phyloP scores from a whole-genome alignment of 1,140 invertebrate species.

The Caenorhabditis latens region DNA sequence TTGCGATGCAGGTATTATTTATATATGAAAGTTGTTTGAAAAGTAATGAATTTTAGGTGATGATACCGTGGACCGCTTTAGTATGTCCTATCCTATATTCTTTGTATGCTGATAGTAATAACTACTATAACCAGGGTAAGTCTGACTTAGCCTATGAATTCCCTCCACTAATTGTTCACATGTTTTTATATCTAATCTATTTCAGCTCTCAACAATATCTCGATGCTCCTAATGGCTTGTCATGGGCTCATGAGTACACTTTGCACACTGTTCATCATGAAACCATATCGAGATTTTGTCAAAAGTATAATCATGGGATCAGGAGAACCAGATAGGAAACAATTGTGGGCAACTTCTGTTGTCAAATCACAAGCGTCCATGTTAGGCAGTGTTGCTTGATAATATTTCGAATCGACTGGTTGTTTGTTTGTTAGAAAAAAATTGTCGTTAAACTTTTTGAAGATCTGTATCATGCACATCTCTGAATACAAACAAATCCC shows the following conservation, averaged over 20 bases:
- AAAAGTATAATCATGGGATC: neutral
- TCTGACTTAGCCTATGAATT: too few relatives aligned
- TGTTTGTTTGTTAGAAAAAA: too few relatives aligned
- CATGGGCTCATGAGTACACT: neutral
- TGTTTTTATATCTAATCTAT: neutral
- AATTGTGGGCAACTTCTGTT: neutral
- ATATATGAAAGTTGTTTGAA: too few relatives aligned
- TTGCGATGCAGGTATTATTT: neutral
- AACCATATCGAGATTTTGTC: neutral
- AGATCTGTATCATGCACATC: too few relatives aligned
- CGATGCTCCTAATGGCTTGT: neutral
- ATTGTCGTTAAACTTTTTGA: too few relatives aligned
- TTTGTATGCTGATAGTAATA: neutral
- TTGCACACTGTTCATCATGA: neutral
- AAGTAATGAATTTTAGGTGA: neutral
- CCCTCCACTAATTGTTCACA: too few relatives aligned
- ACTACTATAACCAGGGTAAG: conserved; percentile 32
- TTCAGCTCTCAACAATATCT: neutral
- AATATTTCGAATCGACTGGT: too few relatives aligned
- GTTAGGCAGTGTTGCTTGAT: neutral
- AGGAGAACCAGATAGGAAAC: neutral
- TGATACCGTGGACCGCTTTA: neutral
- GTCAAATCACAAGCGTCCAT: neutral
- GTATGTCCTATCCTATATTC: neutral
- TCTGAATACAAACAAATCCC: too few relatives aligned